Base-by-base conservation (phyloP, 1,140 invertebrate genomes). In the Drosophila nikananu region DNA sequence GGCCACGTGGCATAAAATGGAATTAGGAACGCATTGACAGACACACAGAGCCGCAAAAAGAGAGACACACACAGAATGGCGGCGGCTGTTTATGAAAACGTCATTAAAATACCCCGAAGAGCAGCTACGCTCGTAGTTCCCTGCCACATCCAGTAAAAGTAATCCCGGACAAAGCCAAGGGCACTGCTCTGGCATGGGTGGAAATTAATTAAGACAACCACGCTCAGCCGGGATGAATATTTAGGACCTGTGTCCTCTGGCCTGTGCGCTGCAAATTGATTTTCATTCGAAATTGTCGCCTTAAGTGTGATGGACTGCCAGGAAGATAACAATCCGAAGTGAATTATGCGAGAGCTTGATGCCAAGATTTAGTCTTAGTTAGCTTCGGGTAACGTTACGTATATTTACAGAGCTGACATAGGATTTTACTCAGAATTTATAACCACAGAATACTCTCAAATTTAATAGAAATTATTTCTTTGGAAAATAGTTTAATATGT, bases 51-150 rank as follows among this genome's bases (percentile, higher is more conserved):
- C 30, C n/a, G 13, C 54, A 32, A 15, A 60, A 57, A 58, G 37
- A 72, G 25, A 39, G 12, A 49, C 35, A 57, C 61, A 77, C 41
- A 52, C 66, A 77, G 61, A 68, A 82, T 49, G 37, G 54, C 60
- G 61, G 23, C 51, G 68, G 64, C 81, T 89, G 84, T 84, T 89
- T 89, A 89, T 87, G 86, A 89, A 89, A 87, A 81, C 83, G 84
- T 75, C 81, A 87, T 89, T 87, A 89, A 89, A 87, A 89, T 81
- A 62, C 58, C 76, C 74, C 46, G 27, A 77, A 81, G 63, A 71
- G 64, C 49, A 71, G 52, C 42, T 15, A 39, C 10, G 21, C 54
- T 9, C 4, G 21, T 57, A 58, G 51, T 27, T 35, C 48, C 21
- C 15, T 32, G 32, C 25, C 60, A 73, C 77, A 81, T 78, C 80